Evolutionary conservation across 2,797 vertebrate species (phyloP), one percentile per base, ranked within the genome.

Genomic region (Acanthopagrus latus): DNA sequence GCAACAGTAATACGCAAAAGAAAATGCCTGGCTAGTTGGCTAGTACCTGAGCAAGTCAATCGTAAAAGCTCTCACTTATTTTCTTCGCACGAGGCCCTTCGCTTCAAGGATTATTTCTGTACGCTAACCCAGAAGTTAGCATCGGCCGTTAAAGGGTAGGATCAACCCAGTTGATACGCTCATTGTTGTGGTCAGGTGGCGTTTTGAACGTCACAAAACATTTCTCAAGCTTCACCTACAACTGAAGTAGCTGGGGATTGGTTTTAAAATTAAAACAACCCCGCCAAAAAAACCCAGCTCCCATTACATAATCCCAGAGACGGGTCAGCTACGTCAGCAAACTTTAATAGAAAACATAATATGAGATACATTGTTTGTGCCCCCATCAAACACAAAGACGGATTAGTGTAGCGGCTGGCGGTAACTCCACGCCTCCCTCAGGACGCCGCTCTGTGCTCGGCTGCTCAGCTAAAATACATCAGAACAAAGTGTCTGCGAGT

Each of bases 401-500:
- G 58, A 82, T 78, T 16, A 25, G 51, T 27, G 55, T 12, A 13
- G 60, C 57, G 52, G 54, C 44, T 63, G 56, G 71, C 21, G 2
- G 33, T 71, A 63, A 63, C 63, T 68, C 79, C 64, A 64, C 21
- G 4, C 76, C 76, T 79, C 65, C 71, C 68, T 47, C 50, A 3
- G 56, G 29, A 71, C 51, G 0, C 17, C 2, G 17, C 33, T 54
- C 51, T 23, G 47, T 27, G 46, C 27, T 70, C 71, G 1, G 47
- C 69, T 64, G 58, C 56, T 56, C 27, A 0, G 70, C 38, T 44
- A 5, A 23, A 29, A 50, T 4, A 52, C 10, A 11, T 58, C 70
- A 54, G 50, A 65, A 71, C 74, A 58, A 80, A 81, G 66, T 18
- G 51, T 57, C 79, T 65, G 55, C 11, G 4, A 48, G 80, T 83